These are phyloP conservation scores for Leptura quadrifasciata DNA, from an alignment of 2,888 invertebrate genomes.

Conservation along the genomic window DNA sequence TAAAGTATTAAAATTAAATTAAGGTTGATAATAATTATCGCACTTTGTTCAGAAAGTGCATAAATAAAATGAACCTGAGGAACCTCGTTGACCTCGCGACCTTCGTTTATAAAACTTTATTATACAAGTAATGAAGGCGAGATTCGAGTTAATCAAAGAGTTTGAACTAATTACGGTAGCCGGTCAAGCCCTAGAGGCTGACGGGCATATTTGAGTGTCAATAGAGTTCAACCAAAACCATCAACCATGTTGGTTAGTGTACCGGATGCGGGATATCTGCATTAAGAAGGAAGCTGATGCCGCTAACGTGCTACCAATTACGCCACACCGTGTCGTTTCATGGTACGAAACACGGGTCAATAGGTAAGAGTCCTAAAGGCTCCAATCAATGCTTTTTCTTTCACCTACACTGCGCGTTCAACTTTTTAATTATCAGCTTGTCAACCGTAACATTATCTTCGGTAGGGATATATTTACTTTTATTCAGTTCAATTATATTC, in stretches of 20 bases:
- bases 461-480: slow-evolving; percentile 27
- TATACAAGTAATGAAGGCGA: slow-evolving; percentile 14
- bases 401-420: not conserved
- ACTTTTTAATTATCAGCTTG: slow-evolving; percentile 18
- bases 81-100: not conserved
- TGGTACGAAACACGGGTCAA: slow-evolving; percentile 52
- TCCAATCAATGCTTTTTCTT: slow-evolving; percentile 14
- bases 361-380: slow-evolving; percentile 21
- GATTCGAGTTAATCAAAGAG: slow-evolving; percentile 8
- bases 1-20: too few relatives aligned
- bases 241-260: slow-evolving; percentile 33
- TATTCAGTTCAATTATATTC: slow-evolving; percentile 14
- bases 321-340: slow-evolving; percentile 48
- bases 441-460: slow-evolving; percentile 25
- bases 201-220: slow-evolving; percentile 8
- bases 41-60: not conserved
- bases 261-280: slow-evolving; percentile 72
- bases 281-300: slow-evolving; percentile 69
- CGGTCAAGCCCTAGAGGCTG: slow-evolving; percentile 8
- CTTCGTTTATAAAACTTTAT: not conserved
- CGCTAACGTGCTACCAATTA: slow-evolving; percentile 59
- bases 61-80: not conserved
- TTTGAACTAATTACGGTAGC: not conserved
- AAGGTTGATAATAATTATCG: not conserved
- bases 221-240: slow-evolving; percentile 30